Percentiles rank a stretch among this genome's conserved stretches.
Evolutionary conservation across 92 coral and sea anemone species (phyloP).

Genomic region (Porites cylindrica): DNA sequence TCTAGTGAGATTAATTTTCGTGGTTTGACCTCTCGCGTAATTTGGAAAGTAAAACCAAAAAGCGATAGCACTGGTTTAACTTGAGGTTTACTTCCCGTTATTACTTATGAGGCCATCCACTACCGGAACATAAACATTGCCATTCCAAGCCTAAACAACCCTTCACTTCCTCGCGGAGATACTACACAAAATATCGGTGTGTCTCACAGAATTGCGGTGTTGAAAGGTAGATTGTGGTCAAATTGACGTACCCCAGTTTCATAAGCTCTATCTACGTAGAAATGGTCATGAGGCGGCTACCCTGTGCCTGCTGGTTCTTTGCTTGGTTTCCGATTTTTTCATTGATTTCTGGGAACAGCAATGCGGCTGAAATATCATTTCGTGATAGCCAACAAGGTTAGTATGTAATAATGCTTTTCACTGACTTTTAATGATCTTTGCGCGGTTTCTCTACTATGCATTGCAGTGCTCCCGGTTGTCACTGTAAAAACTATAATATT

Average conservation of each 20-base stretch:
- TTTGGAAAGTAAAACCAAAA: constrained; percentile 13
- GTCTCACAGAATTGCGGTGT: constrained; percentile 9
- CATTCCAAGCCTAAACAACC: neutral
- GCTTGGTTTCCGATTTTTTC: neutral
- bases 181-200: too few relatives aligned
- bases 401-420: neutral
- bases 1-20: neutral
- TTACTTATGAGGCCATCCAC: neutral
- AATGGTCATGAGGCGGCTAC: neutral
- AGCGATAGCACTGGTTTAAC: neutral
- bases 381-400: constrained; percentile 55
- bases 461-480: neutral
- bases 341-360: neutral
- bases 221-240: constrained; percentile 27
- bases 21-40: constrained; percentile 16
- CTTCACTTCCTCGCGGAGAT: neutral
- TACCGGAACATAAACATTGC: neutral
- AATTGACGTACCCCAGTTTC: neutral
- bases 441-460: neutral
- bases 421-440: neutral
- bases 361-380: constrained; percentile 7
- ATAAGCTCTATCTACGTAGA: neutral
- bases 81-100: neutral
- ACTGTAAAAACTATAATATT: constrained; percentile 6
- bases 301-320: neutral